Evolutionary conservation across 1,140 invertebrate genomes (phyloP), one percentile per base, ranked within the genome.

Genomic region (Eriocheir sinensis): DNA sequence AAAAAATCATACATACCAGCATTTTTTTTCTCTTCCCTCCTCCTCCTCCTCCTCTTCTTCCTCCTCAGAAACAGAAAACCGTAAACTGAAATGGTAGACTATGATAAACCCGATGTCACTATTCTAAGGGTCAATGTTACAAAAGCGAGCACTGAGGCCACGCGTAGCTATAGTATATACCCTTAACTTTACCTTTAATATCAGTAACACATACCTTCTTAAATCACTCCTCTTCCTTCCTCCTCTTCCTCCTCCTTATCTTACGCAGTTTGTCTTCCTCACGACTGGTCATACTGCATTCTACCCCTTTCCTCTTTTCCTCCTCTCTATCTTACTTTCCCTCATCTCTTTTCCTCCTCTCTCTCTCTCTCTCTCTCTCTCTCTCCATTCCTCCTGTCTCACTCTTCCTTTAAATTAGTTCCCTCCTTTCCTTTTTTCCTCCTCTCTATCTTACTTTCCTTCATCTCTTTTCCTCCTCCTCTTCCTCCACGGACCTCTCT

Each of bases 391-490:
- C 44, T 41, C 44, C 12, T 17, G 3, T 88, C 40, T 53, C 30
- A 21, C 41, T 48, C 9, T 48, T 21, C 17, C 89, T 53, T 40
- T 90, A 9, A 8, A 9, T 53, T 21, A 17, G 6, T 9, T 27
- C 21, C 44, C 38, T 40, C 44, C 34, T 89, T 40, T 89, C 34
- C 44, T 40, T 89, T 8, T 89, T 40, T 89, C 36, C 44, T 40
- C 44, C 36, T 89, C 88, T 41, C 36, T 89, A 34, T 89, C 36
- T 89, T 17, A 41, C 36, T 89, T 40, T 89, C 38, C 44, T 40
- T 89, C 34, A 38, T n/a, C 38, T 8, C 44, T 40, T 89, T 6
- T 89, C 88, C 27, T 0, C 44, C 40, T 40, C 21, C 6, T 9
- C 30, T 8, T 48, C 36, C 6, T 17, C 2, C 44, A 0, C n/a